Conservation (phyloP, 2,113 vertebrate genomes). For the Phyllopteryx taeniolatus region DNA sequence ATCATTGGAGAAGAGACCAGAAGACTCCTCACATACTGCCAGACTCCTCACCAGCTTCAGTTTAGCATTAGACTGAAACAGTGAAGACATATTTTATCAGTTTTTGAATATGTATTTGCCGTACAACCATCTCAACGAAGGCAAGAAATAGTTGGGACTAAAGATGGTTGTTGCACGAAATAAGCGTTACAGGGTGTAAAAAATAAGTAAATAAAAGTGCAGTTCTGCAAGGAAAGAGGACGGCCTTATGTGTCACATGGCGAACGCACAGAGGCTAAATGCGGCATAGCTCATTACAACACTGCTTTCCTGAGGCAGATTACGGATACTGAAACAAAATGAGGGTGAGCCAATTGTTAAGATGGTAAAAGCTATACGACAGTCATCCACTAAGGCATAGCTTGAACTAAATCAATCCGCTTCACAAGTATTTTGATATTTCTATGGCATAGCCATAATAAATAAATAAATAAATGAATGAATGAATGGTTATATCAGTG, state of each 20-base stretch:
- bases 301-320: constrained; percentile 4
- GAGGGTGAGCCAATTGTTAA: background rate
- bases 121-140: background rate
- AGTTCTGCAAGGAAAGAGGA: constrained; percentile 8
- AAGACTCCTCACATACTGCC: constrained; percentile 96
- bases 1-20: constrained; percentile 82
- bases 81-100: constrained; percentile 5
- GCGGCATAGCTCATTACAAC: constrained; percentile 10
- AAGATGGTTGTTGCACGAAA: background rate
- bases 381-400: background rate
- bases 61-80: constrained; percentile 91
- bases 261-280: constrained; percentile 13
- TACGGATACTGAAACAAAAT: background rate
- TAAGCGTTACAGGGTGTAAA: background rate
- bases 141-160: background rate
- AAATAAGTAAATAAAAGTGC: background rate
- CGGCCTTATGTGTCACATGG: background rate
- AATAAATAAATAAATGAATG: no score
- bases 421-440: background rate
- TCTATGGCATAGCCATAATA: background rate
- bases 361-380: background rate
- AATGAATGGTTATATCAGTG: background rate
- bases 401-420: background rate
- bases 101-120: background rate
- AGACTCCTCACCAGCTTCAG: constrained; percentile 95